phyloP scores from a whole-genome alignment of 2,113 vertebrate genomes.

The Lutjanus erythropterus region DNA sequence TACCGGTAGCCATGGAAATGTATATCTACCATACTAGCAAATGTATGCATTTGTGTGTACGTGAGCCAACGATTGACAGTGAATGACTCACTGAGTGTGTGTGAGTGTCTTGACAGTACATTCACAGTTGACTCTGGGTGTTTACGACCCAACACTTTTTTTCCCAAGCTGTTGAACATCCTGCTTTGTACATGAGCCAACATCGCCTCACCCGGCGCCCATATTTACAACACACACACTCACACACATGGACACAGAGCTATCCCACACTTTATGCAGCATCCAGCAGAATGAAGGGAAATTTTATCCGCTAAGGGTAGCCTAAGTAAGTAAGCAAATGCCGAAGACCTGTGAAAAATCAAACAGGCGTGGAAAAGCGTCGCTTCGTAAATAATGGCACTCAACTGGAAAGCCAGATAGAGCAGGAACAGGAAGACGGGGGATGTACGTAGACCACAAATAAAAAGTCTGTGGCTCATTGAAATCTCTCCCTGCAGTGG shows the following conservation, averaged over 20 bases:
- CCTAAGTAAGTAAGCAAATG: slow-evolving; percentile 40
- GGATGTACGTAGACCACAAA: slow-evolving; percentile 33
- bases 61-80: slow-evolving; percentile 32
- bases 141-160: slow-evolving; percentile 52
- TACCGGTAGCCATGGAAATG: slow-evolving; percentile 30
- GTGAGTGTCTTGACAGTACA: slow-evolving; percentile 8
- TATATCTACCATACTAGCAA: slow-evolving; percentile 20
- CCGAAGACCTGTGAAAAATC: slow-evolving; percentile 63
- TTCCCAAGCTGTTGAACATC: slow-evolving; percentile 46
- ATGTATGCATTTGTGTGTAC: slow-evolving; percentile 29
- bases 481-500: slow-evolving; percentile 17
- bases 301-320: slow-evolving; percentile 41
- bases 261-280: slow-evolving; percentile 29
- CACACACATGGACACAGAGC: slow-evolving; percentile 10
- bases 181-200: slow-evolving; percentile 55
- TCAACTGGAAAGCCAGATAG: slow-evolving; percentile 58
- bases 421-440: slow-evolving; percentile 39
- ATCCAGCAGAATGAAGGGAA: slow-evolving; percentile 57
- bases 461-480: slow-evolving; percentile 47
- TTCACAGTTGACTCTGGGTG: slow-evolving; percentile 44
- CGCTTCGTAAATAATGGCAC: slow-evolving; percentile 56
- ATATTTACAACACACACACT: background rate
- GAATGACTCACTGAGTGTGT: slow-evolving; percentile 34
- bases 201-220: slow-evolving; percentile 5
- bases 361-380: slow-evolving; percentile 51